Percentiles rank a stretch among this genome's conserved stretches.
Evolutionary conservation across 2,888 invertebrate genomes (phyloP).

Genomic region (Tipula lateralis): DNA sequence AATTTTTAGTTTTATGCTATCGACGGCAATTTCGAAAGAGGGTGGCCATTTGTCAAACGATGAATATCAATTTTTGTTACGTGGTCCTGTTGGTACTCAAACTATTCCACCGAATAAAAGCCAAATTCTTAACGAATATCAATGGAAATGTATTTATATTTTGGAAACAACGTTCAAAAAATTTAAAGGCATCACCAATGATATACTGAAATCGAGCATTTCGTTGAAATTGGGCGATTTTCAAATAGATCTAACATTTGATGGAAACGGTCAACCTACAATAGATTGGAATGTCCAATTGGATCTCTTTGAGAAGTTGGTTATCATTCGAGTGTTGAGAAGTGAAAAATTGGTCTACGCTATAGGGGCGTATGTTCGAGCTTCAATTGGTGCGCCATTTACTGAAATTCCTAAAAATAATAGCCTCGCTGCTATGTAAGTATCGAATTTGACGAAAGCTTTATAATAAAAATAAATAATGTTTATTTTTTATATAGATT

Average conservation of each 20-base stretch:
- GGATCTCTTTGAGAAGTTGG: conserved; percentile 70
- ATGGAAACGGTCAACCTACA: background rate
- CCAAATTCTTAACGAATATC: conserved; percentile 54
- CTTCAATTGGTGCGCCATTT: conserved; percentile 70
- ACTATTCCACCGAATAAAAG: background rate
- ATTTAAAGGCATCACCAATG: conserved; percentile 54
- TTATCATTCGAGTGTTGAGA: conserved; percentile 69
- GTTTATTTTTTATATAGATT: conserved; percentile 54
- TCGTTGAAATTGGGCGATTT: conserved; percentile 58
- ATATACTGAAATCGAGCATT: conserved; percentile 54
- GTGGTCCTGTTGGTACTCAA: conserved; percentile 62
- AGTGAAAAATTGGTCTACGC: conserved; percentile 79
- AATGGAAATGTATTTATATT: conserved; percentile 66
- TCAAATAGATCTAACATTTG: background rate
- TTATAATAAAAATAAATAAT: too few species aligned
- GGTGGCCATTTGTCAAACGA: conserved; percentile 52
- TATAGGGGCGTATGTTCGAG: conserved; percentile 72
- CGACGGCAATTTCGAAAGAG: conserved; percentile 67
- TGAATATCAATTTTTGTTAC: conserved; percentile 74
- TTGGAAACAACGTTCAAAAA: conserved; percentile 55
- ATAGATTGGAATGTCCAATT: conserved; percentile 61
- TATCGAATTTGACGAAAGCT: conserved; percentile 29
- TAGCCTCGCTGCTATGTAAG: conserved; percentile 45
- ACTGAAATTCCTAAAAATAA: conserved; percentile 71
- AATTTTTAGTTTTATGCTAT: conserved; percentile 79